phyloP scores from a whole-genome alignment of 2,113 vertebrate species.

The Pterocles gutturalis region DNA sequence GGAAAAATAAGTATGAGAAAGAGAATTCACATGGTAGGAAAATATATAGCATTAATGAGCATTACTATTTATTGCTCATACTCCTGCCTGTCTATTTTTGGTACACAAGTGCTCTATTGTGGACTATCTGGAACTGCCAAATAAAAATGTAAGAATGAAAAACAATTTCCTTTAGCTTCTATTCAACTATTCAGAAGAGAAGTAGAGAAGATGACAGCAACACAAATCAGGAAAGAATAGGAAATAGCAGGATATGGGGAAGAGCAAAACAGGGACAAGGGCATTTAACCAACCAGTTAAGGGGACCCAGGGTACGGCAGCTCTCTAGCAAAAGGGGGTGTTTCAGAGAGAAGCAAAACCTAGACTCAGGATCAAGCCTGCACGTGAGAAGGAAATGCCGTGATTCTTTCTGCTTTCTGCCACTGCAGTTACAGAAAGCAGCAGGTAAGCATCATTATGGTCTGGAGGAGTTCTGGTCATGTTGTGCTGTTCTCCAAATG shows the following conservation, averaged over 20 bases:
- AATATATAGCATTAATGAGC: background rate
- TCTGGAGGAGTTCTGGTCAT: background rate
- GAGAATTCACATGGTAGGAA: background rate
- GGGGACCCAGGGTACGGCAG: background rate
- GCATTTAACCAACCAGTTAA: background rate
- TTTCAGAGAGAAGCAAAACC: background rate
- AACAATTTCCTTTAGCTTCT: background rate
- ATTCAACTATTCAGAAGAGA: background rate
- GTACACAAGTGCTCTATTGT: background rate
- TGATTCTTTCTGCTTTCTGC: background rate
- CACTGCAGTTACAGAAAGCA: background rate
- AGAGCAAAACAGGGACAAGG: background rate
- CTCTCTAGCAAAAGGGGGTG: background rate
- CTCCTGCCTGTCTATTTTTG: background rate
- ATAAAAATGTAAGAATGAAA: background rate
- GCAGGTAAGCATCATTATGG: background rate
- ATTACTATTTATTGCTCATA: background rate
- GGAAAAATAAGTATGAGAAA: constrained; percentile 26
- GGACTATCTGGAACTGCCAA: background rate
- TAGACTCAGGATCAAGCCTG: background rate
- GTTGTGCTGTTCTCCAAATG: background rate
- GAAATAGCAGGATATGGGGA: background rate
- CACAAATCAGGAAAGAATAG: background rate
- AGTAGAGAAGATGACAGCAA: background rate
- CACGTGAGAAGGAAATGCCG: background rate